Conservation (phyloP, 1,140 invertebrate species). For the Saccostrea echinata region DNA sequence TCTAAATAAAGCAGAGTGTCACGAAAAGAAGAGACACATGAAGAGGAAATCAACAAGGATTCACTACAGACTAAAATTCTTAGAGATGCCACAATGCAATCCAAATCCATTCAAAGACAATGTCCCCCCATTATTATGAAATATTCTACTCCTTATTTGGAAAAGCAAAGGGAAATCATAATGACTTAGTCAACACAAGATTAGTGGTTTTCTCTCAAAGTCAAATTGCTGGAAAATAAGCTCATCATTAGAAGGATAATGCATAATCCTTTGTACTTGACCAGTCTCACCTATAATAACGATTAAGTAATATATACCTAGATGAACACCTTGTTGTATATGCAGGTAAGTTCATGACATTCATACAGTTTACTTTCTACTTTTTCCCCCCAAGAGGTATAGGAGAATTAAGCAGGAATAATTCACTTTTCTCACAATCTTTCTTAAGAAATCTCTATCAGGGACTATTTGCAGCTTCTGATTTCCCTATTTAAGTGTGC, state of each 20-base stretch:
- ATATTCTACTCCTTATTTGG: background rate
- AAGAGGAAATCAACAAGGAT: too few relatives aligned
- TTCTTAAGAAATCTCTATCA: background rate
- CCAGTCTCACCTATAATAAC: constrained; percentile 6
- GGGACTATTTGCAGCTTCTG: constrained; percentile 10
- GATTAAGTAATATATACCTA: constrained; percentile 2
- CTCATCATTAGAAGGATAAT: constrained; percentile 36
- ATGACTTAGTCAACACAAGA: background rate
- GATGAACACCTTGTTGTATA: background rate
- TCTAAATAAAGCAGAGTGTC: background rate
- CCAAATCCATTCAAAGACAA: background rate
- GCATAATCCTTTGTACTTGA: constrained; percentile 4
- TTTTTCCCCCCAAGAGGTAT: background rate
- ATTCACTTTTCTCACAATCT: background rate
- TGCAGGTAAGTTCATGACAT: background rate
- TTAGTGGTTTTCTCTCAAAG: background rate
- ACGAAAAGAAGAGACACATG: too few relatives aligned
- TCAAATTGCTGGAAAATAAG: background rate
- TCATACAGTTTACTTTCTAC: background rate
- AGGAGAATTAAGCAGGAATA: background rate
- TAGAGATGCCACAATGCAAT: too few relatives aligned
- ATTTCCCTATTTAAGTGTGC: constrained; percentile 27
- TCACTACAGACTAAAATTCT: too few relatives aligned
- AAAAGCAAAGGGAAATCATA: background rate
- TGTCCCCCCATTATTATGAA: background rate